These are phyloP conservation scores for Gymnarchus niloticus DNA, from an alignment of 2,113 vertebrate genomes.

Conservation along the genomic window DNA sequence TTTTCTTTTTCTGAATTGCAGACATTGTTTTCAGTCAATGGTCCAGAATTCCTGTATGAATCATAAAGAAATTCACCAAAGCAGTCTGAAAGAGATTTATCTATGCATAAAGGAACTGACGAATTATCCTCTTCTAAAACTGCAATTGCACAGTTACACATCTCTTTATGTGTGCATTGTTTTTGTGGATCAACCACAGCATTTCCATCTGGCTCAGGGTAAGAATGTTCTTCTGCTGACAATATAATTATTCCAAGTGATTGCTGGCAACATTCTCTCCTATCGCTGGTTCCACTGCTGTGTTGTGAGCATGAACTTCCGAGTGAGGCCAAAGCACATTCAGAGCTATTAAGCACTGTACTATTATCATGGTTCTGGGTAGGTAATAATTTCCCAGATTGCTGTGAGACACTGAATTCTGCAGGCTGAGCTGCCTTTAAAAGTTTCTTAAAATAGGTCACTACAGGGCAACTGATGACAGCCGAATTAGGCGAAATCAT, in stretches of 20 bases:
- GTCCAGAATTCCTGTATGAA: slow-evolving; percentile 40
- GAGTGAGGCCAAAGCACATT: slow-evolving; percentile 35
- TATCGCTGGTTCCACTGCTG: slow-evolving; percentile 35
- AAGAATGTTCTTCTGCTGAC: slow-evolving; percentile 39
- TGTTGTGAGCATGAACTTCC: slow-evolving; percentile 40
- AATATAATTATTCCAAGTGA: slow-evolving; percentile 61
- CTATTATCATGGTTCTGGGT: slow-evolving; percentile 36
- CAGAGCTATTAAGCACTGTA: slow-evolving; percentile 47
- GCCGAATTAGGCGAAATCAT: slow-evolving; percentile 57
- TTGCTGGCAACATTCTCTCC: slow-evolving; percentile 50
- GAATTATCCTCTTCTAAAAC: not conserved
- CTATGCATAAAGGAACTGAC: slow-evolving; percentile 56
- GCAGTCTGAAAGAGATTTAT: slow-evolving; percentile 67
- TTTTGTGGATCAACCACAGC: slow-evolving; percentile 24
- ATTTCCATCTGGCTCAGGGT: not conserved
- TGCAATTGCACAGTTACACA: not conserved
- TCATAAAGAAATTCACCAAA: slow-evolving; percentile 60
- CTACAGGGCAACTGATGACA: slow-evolving; percentile 61
- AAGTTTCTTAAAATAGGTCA: slow-evolving; percentile 57
- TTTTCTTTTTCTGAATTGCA: not conserved
- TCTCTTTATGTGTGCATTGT: not conserved
- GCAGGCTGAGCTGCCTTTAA: slow-evolving; percentile 35
- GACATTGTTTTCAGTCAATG: not conserved
- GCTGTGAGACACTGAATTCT: slow-evolving; percentile 24
- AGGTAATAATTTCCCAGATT: slow-evolving; percentile 30